phyloP scores from a whole-genome alignment of 2,888 invertebrate genomes.

The Drosophila setosimentum region DNA sequence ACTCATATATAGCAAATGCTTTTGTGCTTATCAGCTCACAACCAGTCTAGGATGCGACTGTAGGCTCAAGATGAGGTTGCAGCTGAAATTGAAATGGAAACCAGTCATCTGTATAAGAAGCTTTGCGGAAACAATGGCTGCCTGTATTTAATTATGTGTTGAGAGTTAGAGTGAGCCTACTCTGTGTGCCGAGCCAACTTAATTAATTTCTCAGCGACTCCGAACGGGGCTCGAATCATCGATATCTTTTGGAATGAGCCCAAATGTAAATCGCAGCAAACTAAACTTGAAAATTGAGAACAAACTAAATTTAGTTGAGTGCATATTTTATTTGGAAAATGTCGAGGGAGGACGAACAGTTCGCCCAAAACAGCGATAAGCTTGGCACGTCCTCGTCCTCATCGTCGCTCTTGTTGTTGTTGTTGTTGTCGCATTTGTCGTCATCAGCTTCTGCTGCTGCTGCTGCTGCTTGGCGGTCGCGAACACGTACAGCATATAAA shows the following conservation, averaged over 20 bases:
- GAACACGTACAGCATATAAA: constrained; percentile 75
- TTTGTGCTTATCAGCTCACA: constrained; percentile 28
- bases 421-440: constrained; percentile 75
- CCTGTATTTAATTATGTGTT: constrained; percentile 42
- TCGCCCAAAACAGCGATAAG: constrained; percentile 56
- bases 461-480: constrained; percentile 43
- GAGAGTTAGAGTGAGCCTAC: constrained; percentile 11
- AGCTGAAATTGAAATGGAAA: background rate
- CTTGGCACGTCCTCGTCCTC: constrained; percentile 62
- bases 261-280: background rate
- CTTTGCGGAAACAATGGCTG: constrained; percentile 22
- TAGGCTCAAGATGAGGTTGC: background rate
- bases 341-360: background rate
- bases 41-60: constrained; percentile 9
- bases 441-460: constrained; percentile 57
- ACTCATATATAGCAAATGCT: too few species aligned
- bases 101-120: constrained; percentile 14
- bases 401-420: background rate
- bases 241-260: background rate
- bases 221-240: background rate
- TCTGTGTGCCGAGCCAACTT: background rate
- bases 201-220: background rate
- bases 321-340: background rate
- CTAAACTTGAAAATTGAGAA: background rate
- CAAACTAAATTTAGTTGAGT: background rate